Evolutionary conservation across 2,888 invertebrate species (phyloP), one percentile per base, ranked within the genome.

Genomic region (Patella caerulea): DNA sequence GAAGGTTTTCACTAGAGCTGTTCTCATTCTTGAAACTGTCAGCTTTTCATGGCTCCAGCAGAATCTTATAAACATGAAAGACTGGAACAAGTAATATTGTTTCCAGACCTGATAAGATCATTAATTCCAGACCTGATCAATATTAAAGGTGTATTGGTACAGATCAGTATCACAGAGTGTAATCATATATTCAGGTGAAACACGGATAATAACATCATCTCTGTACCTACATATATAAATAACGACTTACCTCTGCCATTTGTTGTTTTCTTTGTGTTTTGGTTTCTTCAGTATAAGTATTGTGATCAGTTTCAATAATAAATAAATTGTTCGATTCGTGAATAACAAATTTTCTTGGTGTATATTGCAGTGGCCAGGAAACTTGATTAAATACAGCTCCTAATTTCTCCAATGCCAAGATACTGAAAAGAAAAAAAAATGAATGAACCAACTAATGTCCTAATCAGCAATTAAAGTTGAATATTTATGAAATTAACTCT

Each of bases 311-410:
- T 92, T 99, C 99, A 70, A 98, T 94, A 76, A 98, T 94, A 73
- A 99, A 94, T 76, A 99, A 94, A 89, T 97, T 96, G 54, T 96
- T 96, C 24, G 96, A 96, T 86, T 98, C 97, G 91, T 99, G 98
- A 78, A 99, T 95, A 24, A 96, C 95, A 91, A 99, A 98, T 88
- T 96, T 96, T 72, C 98, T 94, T 0, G 99, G 99, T 0, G 99
- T 99, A 90, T 97, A 98, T 85, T 98, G 97, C 75, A 99, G 93
- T 0, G 97, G 96, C 88, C 97, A 95, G 5, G 96, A 96, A 76
- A 93, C 93, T 92, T 98, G 98, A 93, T 99, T 99, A 92, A 99
- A 99, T 3, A 99, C 98, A 0, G 98, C 98, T 0, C 99, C 99
- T 2, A 99, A 93, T 92, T 99, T 99, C 92, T 99, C 99, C 76